Evolutionary conservation across 2,797 vertebrate species (phyloP), one percentile per base, ranked within the genome.

Genomic region (Xerus rutilus): DNA sequence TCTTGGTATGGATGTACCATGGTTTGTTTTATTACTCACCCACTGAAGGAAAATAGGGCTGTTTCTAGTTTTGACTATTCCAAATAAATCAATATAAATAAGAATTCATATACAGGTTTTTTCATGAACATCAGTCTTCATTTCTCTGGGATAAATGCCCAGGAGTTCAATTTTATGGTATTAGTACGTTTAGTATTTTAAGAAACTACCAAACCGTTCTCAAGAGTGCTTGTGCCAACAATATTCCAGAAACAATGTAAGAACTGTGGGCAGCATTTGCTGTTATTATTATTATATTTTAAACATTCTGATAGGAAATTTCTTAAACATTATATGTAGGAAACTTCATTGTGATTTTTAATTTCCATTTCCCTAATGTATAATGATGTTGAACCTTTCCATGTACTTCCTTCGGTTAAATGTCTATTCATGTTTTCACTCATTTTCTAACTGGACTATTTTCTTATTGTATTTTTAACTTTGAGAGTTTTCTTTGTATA

Each of bases 121-220:
- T 39, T 1, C 54, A 0, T 86, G n/a, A 73, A 11, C 7, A 43
- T 39, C 32, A 76, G 45, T 39, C 54, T 69, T 81, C 28, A 62
- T 77, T 73, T 57, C 45, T 78, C 62, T 86, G n/a, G 18, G 62
- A 77, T 47, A 77, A 83, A 54, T 69, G 15, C 23, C 12, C 52
- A 67, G 25, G 23, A 52, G 15, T 54, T n/a, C 10, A 62, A 15
- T 74, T 18, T 28, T 43, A 57, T 28, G 67, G 64, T 43, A 35
- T 9, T 72, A 93, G 43, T 30, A 59, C 83, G 28, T 77, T 92
- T 49, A 79, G 35, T 84, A 30, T 84, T 89, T 67, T 59, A 83
- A 73, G 62, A 92, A 94, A 86, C 35, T 45, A 2, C 30, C 23
- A 11, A 74, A 59, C 23, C 23, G 17, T 39, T 95, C 54, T 77